A percentile compares a stretch with the other conserved stretches of the same genome.
Evolutionary conservation across 1,140 invertebrate genomes (phyloP).

Genomic region (Phthorimaea operculella): DNA sequence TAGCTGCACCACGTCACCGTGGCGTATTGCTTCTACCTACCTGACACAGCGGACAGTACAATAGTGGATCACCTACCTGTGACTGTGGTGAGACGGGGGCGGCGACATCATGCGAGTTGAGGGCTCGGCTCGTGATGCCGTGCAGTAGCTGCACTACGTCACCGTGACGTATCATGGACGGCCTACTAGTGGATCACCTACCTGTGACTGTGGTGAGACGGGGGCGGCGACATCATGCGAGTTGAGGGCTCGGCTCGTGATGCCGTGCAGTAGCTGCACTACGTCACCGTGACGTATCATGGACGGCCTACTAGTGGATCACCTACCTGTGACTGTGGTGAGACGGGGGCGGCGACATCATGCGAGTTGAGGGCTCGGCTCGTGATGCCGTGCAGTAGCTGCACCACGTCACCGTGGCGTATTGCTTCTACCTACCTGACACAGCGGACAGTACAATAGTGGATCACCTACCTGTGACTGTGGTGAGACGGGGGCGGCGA

Average conservation of each 20-base stretch:
- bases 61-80: no score
- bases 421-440: no score
- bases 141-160: slow-evolving; percentile 94
- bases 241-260: slow-evolving; percentile 90
- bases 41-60: no score
- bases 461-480: slow-evolving; percentile 89
- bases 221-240: slow-evolving; percentile 98
- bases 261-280: slow-evolving; percentile 93
- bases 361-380: slow-evolving; percentile 93
- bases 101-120: slow-evolving; percentile 98
- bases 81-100: slow-evolving; percentile 94
- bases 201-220: slow-evolving; percentile 92
- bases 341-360: slow-evolving; percentile 97
- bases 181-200: no score
- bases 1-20: slow-evolving; percentile 93
- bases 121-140: slow-evolving; percentile 89
- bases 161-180: slow-evolving; percentile 87
- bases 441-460: no score
- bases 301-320: slow-evolving; percentile 71
- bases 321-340: slow-evolving; percentile 90
- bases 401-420: slow-evolving; percentile 90
- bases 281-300: slow-evolving; percentile 90
- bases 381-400: slow-evolving; percentile 94
- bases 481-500: slow-evolving; percentile 94
- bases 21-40: slow-evolving; percentile 85